Base-by-base conservation (phyloP, 2,888 invertebrate genomes). In the Clitarchus hookeri region DNA sequence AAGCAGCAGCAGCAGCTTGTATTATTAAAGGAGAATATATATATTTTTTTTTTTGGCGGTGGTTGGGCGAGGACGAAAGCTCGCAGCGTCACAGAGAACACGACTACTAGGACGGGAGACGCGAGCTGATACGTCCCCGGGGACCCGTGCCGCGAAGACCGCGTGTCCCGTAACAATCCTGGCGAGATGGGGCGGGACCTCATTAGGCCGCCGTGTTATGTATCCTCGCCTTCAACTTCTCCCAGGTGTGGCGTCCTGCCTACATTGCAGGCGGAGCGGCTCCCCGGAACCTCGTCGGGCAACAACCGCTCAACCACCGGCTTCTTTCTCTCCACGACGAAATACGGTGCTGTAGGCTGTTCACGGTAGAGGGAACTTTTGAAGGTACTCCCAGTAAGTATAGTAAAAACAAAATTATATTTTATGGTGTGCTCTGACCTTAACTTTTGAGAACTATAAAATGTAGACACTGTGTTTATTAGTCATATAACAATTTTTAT, bases 141-240 rank as follows among this genome's bases (percentile, higher is more conserved):
- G 65, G 23, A 9, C 65, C 23, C 65, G 65, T 65, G 65, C 65
- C 19, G 65, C 65, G n/a, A 65, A 65, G 65, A 65, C 65, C 0
- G 13, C 65, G 65, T 0, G 65, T 65, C 65, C 65, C 65, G 65
- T n/a, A 65, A n/a, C 65, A 65, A 65, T 65, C 65, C 65, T 65
- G 65, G 65, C 65, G 65, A 65, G 65, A 65, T 65, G 65, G 65
- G 65, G 65, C 65, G 65, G 65, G 65, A 65, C 65, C 65, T 65
- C 65, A 65, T 65, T 65, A 65, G n/a, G 8, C 65, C 65, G 65
- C 65, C 65, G 65, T n/a, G 65, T n/a, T 19, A n/a, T n/a, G 65
- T n/a, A 2, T 19, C n/a, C 65, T 65, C 65, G 65, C 65, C 65
- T 65, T 6, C 65, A 65, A 65, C 19, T 23, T 65, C 65, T 65